Evolutionary conservation across 2,888 invertebrate species (phyloP).

Genomic region (Myathropa florea): DNA sequence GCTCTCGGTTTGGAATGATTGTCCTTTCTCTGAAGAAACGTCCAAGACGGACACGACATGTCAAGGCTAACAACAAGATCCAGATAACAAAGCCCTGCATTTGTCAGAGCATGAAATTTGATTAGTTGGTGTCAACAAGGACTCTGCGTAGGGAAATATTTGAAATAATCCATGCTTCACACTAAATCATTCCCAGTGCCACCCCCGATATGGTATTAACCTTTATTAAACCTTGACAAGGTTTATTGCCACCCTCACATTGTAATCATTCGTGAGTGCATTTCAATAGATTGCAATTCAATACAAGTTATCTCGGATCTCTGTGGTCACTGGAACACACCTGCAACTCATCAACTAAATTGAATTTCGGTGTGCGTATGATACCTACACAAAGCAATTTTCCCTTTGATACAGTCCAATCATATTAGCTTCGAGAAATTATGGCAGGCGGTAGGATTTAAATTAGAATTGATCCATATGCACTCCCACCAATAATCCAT

Average conservation of each 20-base stretch:
- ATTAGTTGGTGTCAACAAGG: too few species aligned
- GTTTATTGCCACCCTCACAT: not conserved
- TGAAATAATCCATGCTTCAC: too few species aligned
- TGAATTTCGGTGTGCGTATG: not conserved
- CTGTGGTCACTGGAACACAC: not conserved
- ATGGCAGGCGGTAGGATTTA: not conserved
- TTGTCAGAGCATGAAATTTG: too few species aligned
- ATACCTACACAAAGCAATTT: not conserved
- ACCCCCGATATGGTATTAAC: not conserved
- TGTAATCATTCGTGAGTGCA: not conserved
- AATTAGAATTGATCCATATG: not conserved
- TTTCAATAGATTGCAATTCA: constrained; percentile 2
- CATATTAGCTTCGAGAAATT: not conserved
- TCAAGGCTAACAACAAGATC: too few species aligned
- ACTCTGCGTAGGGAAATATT: too few species aligned
- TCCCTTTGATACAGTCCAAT: not conserved
- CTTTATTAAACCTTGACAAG: not conserved
- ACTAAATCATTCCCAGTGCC: too few species aligned
- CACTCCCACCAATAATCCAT: not conserved
- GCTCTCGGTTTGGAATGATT: too few species aligned
- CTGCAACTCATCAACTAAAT: constrained; percentile 11
- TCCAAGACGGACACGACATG: too few species aligned
- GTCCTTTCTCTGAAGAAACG: too few species aligned
- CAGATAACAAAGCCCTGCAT: too few species aligned
- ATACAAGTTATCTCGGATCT: not conserved